Evolutionary conservation across 2,113 vertebrate genomes (phyloP).

Genomic region (Vireo altiloquus): DNA sequence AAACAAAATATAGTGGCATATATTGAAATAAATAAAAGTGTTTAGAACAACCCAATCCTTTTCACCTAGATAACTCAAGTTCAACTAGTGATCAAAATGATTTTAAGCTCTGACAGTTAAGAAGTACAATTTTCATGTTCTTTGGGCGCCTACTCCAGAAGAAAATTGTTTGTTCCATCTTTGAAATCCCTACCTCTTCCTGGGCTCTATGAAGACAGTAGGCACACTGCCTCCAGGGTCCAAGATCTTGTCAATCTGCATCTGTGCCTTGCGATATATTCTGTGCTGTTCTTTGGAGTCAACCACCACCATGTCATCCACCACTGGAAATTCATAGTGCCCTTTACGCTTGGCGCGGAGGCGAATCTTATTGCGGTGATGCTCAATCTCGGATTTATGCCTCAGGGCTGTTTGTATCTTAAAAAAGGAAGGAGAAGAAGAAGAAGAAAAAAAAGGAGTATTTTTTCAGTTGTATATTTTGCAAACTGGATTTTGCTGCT

Average conservation of each 20-base stretch:
- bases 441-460: neutral
- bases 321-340: conserved; percentile 94
- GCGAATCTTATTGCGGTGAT: conserved; percentile 97
- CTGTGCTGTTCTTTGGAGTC: conserved; percentile 88
- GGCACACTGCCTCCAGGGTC: conserved; percentile 84
- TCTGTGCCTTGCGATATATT: conserved; percentile 92
- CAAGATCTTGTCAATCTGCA: conserved; percentile 97
- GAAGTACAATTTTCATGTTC: neutral
- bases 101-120: neutral
- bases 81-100: neutral
- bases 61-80: neutral
- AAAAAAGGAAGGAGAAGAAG: neutral
- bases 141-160: neutral
- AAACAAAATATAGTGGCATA: neutral
- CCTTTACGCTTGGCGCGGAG: conserved; percentile 95
- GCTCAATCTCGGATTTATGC: conserved; percentile 97
- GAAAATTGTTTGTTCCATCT: neutral
- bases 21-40: neutral
- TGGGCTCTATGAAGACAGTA: conserved; percentile 86
- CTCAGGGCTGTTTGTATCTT: conserved; percentile 93
- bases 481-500: neutral
- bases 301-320: conserved; percentile 84
- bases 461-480: neutral
- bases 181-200: conserved; percentile 79
- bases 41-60: neutral